phyloP scores from a whole-genome alignment of 2,113 vertebrate genomes.

The Chaenogobius annularis region DNA sequence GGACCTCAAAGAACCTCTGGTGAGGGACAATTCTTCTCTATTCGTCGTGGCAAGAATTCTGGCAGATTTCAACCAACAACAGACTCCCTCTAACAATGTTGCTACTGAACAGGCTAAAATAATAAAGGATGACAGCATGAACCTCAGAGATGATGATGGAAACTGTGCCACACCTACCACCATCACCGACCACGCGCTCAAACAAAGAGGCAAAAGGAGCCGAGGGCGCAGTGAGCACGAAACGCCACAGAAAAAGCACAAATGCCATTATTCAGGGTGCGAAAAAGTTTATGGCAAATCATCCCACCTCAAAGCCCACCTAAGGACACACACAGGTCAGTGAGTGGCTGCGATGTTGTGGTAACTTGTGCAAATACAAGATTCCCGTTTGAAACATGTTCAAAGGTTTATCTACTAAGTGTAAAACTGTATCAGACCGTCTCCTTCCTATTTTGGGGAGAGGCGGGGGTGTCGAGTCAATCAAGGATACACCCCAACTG shows the following conservation, averaged over 20 bases:
- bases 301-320: slow-evolving; percentile 98
- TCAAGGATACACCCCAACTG: slow-evolving; percentile 20
- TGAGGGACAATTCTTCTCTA: slow-evolving; percentile 87
- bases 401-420: background rate
- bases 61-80: slow-evolving; percentile 96
- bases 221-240: slow-evolving; percentile 87
- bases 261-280: slow-evolving; percentile 96
- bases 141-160: slow-evolving; percentile 80
- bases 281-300: slow-evolving; percentile 99
- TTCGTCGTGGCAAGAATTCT: slow-evolving; percentile 94
- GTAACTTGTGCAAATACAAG: slow-evolving; percentile 15
- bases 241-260: slow-evolving; percentile 96
- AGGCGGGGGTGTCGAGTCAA: slow-evolving; percentile 10
- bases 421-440: background rate
- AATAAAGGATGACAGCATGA: slow-evolving; percentile 76
- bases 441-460: background rate
- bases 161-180: slow-evolving; percentile 88
- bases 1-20: slow-evolving; percentile 79
- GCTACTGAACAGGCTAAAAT: slow-evolving; percentile 79
- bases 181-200: slow-evolving; percentile 83
- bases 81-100: slow-evolving; percentile 77
- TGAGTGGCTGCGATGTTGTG: slow-evolving; percentile 63
- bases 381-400: background rate
- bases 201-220: slow-evolving; percentile 91
- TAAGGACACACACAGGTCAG: slow-evolving; percentile 99